Evolutionary conservation across 2,797 vertebrate genomes (phyloP).

Genomic region (Argya squamiceps): DNA sequence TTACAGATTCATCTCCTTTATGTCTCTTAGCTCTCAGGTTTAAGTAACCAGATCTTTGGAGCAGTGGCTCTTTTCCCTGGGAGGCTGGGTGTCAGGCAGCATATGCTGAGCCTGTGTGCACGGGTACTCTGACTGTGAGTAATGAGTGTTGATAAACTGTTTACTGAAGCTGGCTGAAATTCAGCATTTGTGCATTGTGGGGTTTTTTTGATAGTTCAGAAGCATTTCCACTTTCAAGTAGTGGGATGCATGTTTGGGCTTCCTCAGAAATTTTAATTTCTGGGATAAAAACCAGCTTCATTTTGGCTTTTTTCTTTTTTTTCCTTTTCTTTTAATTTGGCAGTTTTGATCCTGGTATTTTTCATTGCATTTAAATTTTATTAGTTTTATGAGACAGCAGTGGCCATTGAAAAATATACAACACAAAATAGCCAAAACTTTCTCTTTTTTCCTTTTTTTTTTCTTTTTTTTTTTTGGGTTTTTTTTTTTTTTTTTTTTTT

Average conservation of each 20-base stretch:
- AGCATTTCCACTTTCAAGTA: neutral
- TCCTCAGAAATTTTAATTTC: neutral
- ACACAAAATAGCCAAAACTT: neutral
- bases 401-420: neutral
- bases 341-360: neutral
- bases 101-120: conserved; percentile 39
- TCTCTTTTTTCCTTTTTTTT: neutral
- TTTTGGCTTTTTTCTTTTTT: neutral
- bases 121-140: conserved; percentile 36
- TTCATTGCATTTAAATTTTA: neutral
- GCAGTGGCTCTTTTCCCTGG: neutral
- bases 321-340: neutral
- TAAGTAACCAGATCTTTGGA: conserved; percentile 29
- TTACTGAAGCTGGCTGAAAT: conserved; percentile 45
- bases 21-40: conserved; percentile 33
- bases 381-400: neutral
- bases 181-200: conserved; percentile 14
- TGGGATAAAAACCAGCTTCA: neutral
- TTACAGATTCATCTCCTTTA: conserved; percentile 64
- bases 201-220: neutral
- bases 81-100: conserved; percentile 50
- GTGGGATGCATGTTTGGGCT: neutral
- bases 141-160: conserved; percentile 62
- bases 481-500: neutral
- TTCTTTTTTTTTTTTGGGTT: neutral